Conservation (phyloP, 2,113 vertebrate species). For the Apteryx owenii region DNA sequence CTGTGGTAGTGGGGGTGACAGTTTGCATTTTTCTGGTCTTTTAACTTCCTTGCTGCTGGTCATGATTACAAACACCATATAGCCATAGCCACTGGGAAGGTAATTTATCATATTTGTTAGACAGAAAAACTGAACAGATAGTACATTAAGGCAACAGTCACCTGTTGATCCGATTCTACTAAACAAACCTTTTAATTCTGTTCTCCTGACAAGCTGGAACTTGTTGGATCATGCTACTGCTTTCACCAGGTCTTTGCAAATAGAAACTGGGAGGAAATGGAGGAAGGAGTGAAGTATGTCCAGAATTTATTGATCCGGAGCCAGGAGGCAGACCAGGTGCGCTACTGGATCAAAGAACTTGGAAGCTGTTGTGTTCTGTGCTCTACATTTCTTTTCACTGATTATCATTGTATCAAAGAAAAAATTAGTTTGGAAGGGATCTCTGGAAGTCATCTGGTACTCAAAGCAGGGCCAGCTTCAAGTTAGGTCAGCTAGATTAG, state of each 20-base stretch:
- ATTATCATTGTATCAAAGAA: not conserved
- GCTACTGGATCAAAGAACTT: not conserved
- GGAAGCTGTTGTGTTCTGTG: not conserved
- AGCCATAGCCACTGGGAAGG: not conserved
- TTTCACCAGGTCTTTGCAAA: not conserved
- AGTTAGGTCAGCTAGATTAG: not conserved
- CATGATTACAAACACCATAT: not conserved
- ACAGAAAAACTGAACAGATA: not conserved
- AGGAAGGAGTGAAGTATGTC: not conserved
- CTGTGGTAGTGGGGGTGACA: not conserved
- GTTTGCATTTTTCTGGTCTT: constrained; percentile 50
- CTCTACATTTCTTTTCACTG: not conserved
- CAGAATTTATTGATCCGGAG: not conserved
- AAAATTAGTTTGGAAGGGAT: not conserved
- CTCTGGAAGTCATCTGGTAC: not conserved
- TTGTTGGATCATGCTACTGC: not conserved
- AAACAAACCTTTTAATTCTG: not conserved
- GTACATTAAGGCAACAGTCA: not conserved
- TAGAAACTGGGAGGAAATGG: not conserved
- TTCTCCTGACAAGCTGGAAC: not conserved
- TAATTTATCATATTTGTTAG: not conserved
- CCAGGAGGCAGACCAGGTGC: not conserved
- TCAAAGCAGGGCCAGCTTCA: not conserved
- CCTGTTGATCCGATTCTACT: not conserved
- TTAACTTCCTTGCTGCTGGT: constrained; percentile 21